Base-by-base conservation (phyloP, 2,888 invertebrate genomes). In the Calameuta idolon region DNA sequence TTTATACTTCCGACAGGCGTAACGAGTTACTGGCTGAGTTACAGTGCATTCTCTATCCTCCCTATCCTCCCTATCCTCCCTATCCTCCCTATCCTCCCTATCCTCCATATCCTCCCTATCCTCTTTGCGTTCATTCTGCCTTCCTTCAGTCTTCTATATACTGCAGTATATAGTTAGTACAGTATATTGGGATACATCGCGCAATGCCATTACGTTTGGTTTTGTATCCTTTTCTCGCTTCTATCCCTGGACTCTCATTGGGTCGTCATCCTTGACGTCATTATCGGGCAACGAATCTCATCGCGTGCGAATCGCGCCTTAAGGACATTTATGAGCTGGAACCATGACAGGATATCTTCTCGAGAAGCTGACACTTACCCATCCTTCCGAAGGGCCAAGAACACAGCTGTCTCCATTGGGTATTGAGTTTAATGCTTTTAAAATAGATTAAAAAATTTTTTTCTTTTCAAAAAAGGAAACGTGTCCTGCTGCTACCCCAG, bases 1-100 rank as follows among this genome's bases (percentile, higher is more conserved):
- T 90, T 90, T 90, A 90, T 90, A 89, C 88, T 90, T 90, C 89
- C 90, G 89, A 89, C 89, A 87, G 85, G 83, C 84, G 85, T 89
- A 90, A 89, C 88, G 88, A 89, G 88, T 82, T 84, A 81, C 85
- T 34, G 31, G 74, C 23, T 35, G 34, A 37, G 35, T 23, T 34
- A 34, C 74, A 30, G 71, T 30, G 33, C 34, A 71, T 55, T 55
- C 55, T 23, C 55, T 55, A 55, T 55, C 5, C 55, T 55, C 9
- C 55, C 12, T 37, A 37, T 37, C 12, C 37, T 37, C 37, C 37
- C 55, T 55, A 55, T 55, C 23, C 55, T 55, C 55, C n/a, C 35
- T 35, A 35, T 35, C 11, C 35, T 35, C 35, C 35, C 11, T 35
- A 35, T 35, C 11, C 35, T 37, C 35, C 35, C 11, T 37, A 37